A percentile compares a stretch with the other conserved stretches of the same genome.
Conservation (phyloP, 2,113 vertebrate genomes). For the Psilopsiagon aurifrons region DNA sequence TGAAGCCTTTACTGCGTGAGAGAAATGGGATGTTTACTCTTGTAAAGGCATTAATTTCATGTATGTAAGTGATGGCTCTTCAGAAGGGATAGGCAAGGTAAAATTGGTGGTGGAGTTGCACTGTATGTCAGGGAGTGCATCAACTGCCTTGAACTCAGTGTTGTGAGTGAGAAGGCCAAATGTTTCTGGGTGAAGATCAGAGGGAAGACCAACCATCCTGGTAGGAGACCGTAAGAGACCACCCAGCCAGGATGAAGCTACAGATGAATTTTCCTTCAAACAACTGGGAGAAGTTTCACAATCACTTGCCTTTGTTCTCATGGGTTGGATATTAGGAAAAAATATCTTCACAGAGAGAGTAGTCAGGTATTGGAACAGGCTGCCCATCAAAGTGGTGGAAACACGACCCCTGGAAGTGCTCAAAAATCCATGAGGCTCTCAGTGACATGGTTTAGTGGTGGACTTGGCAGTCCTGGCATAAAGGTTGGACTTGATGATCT, state of each 20-base stretch:
- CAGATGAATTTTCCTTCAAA: neutral
- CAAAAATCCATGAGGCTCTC: neutral
- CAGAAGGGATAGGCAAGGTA: neutral
- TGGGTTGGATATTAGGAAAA: neutral
- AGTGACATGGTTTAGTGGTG: neutral
- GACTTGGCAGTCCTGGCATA: neutral
- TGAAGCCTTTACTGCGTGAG: rapidly evolving
- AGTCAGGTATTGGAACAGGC: neutral
- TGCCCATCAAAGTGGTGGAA: neutral
- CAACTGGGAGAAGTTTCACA: neutral
- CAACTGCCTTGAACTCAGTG: neutral
- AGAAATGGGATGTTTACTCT: neutral
- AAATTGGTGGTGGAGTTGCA: neutral
- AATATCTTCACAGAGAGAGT: neutral
- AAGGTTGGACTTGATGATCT: neutral
- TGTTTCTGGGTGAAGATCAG: neutral
- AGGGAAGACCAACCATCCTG: neutral
- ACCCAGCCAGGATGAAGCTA: neutral
- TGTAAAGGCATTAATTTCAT: neutral
- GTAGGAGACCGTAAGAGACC: neutral
- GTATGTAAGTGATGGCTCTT: neutral
- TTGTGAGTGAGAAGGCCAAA: neutral
- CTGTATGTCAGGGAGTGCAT: neutral
- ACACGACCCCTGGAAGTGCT: neutral
- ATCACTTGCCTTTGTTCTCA: neutral